These are phyloP conservation scores for Pandemis cinnamomeana DNA, from an alignment of 2,888 invertebrate genomes.

Conservation along the genomic window DNA sequence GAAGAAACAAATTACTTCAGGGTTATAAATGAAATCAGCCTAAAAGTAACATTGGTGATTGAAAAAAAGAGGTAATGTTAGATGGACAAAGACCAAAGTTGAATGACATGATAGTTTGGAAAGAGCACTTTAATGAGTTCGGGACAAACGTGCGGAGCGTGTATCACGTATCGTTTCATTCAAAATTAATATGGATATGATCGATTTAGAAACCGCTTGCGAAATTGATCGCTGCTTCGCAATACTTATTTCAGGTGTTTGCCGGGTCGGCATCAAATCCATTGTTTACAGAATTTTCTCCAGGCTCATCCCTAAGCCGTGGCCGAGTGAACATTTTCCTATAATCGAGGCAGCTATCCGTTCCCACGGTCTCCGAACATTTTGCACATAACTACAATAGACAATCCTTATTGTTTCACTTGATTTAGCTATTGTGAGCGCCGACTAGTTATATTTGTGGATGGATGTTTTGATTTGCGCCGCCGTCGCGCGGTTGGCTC, in stretches of 20 bases:
- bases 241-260: slow-evolving; percentile 46
- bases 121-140: slow-evolving; percentile 67
- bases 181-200: slow-evolving; percentile 39
- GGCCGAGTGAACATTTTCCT: slow-evolving; percentile 65
- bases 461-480: slow-evolving; percentile 62
- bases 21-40: slow-evolving; percentile 59
- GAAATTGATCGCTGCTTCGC: slow-evolving; percentile 1
- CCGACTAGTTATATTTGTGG: slow-evolving; percentile 77
- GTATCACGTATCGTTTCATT: slow-evolving; percentile 56
- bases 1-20: slow-evolving; percentile 57
- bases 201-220: slow-evolving; percentile 38
- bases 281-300: slow-evolving; percentile 65
- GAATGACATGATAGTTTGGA: slow-evolving; percentile 70
- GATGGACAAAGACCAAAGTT: slow-evolving; percentile 80
- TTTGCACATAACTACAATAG: slow-evolving; percentile 77
- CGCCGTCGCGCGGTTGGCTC: slow-evolving; percentile 47
- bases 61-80: slow-evolving; percentile 74
- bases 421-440: slow-evolving; percentile 80
- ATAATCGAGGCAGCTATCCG: slow-evolving; percentile 68
- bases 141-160: slow-evolving; percentile 69
- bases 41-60: slow-evolving; percentile 68
- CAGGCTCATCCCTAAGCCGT: slow-evolving; percentile 62
- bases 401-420: slow-evolving; percentile 83
- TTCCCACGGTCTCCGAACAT: slow-evolving; percentile 78
- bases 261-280: slow-evolving; percentile 52